Percentiles rank a stretch among this genome's conserved stretches.
phyloP scores from a whole-genome alignment of 2,113 vertebrate species.

The Maylandia zebra region DNA sequence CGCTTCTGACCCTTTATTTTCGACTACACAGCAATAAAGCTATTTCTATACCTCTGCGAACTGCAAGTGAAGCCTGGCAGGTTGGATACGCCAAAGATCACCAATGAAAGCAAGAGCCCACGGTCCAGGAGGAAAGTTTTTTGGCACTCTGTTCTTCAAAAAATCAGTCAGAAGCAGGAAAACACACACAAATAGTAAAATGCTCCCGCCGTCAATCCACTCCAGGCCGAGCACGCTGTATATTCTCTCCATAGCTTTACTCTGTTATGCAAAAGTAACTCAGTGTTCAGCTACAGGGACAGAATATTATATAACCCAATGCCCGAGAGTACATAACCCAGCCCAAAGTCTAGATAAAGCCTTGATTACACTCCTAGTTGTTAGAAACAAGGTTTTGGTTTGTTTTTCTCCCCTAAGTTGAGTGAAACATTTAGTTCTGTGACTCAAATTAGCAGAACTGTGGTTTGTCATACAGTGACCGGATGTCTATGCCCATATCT shows the following conservation, averaged over 20 bases:
- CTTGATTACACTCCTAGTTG: rapidly evolving
- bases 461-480: not conserved
- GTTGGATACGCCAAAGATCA: not conserved
- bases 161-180: slow-evolving; percentile 63
- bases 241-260: not conserved
- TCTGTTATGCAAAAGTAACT: not conserved
- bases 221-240: not conserved
- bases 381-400: not conserved
- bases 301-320: not conserved
- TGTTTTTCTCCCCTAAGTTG: not conserved
- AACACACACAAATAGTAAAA: slow-evolving; percentile 53
- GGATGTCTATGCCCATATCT: not conserved
- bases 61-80: slow-evolving; percentile 21
- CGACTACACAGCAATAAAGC: not conserved
- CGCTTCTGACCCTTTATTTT: not conserved
- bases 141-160: slow-evolving; percentile 41
- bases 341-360: not conserved
- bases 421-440: not conserved
- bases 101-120: slow-evolving; percentile 63
- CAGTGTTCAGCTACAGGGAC: not conserved
- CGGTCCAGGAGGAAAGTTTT: slow-evolving; percentile 72
- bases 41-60: slow-evolving; percentile 21
- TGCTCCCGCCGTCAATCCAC: slow-evolving; percentile 17
- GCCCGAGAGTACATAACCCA: not conserved
- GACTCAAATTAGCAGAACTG: not conserved